phyloP scores from a whole-genome alignment of 2,113 vertebrate species.

The Oryzias woworae region DNA sequence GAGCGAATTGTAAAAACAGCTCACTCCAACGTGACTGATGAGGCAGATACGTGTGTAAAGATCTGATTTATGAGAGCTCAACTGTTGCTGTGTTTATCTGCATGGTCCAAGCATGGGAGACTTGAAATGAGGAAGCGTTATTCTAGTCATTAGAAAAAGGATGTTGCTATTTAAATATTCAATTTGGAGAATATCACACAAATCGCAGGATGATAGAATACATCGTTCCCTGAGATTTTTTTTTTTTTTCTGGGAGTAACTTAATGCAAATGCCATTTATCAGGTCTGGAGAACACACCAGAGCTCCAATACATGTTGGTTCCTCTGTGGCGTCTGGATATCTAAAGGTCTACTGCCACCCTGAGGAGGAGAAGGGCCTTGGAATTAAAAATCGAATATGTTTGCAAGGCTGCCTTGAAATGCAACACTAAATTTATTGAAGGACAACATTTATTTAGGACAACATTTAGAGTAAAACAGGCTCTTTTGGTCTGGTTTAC shows the following conservation, averaged over 20 bases:
- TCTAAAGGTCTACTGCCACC: conserved; percentile 74
- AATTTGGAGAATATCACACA: conserved; percentile 68
- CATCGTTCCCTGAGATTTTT: conserved; percentile 52
- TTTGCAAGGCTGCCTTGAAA: conserved; percentile 1
- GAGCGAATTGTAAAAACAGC: conserved; percentile 50
- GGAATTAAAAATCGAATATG: conserved; percentile 10
- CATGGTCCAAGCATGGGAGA: conserved; percentile 47
- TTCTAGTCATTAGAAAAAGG: conserved; percentile 60
- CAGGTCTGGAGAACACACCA: conserved; percentile 60
- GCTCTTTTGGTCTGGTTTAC: conserved; percentile 1
- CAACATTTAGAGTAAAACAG: conserved; percentile 4
- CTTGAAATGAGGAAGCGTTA: conserved; percentile 62
- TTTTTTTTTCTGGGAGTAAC: conserved; percentile 52
- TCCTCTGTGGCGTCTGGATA: conserved; percentile 25
- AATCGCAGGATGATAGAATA: conserved; percentile 66
- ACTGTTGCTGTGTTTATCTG: conserved; percentile 46
- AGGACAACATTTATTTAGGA: conserved; percentile 10
- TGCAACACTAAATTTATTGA: conserved; percentile 1
- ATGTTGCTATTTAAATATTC: conserved; percentile 73
- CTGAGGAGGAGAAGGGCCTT: conserved; percentile 42
- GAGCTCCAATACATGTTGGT: conserved; percentile 37
- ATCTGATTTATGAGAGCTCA: conserved; percentile 41
- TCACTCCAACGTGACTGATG: conserved; percentile 49
- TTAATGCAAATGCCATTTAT: conserved; percentile 77
- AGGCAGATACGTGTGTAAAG: conserved; percentile 18